Conservation (phyloP, 2,888 invertebrate species). For the Bedellia somnulentella region DNA sequence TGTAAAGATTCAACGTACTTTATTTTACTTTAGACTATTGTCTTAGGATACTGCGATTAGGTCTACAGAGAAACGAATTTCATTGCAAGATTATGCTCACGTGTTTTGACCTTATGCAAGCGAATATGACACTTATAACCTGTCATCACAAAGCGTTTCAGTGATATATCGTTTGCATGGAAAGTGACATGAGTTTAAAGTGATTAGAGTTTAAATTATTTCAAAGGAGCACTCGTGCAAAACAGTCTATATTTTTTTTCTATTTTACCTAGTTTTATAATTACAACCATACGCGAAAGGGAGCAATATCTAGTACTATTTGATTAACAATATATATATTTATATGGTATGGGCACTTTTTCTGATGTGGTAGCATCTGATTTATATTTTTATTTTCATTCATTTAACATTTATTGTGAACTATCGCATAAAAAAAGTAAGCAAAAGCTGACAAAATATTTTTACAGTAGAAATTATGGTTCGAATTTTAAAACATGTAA, state of each 20-base stretch:
- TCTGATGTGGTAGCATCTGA: too few species aligned
- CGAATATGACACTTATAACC: constrained; percentile 17
- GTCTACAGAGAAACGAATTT: constrained; percentile 11
- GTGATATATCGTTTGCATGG: constrained; percentile 17
- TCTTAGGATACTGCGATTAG: constrained; percentile 20
- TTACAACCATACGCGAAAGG: constrained; percentile 58
- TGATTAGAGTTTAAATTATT: constrained; percentile 6
- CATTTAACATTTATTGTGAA: too few species aligned
- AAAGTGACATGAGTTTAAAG: constrained; percentile 17
- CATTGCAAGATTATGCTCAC: constrained; percentile 20
- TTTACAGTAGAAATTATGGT: too few species aligned
- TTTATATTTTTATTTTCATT: too few species aligned
- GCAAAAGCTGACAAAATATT: too few species aligned
- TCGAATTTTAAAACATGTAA: too few species aligned
- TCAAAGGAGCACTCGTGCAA: constrained; percentile 44
- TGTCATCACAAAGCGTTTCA: constrained; percentile 41
- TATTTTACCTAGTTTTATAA: constrained; percentile 43
- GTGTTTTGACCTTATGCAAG: constrained; percentile 22
- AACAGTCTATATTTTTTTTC: constrained; percentile 43
- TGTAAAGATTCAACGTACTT: constrained; percentile 39
- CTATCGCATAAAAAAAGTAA: too few species aligned
- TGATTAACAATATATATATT: constrained; percentile 28
- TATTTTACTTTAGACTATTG: background rate
- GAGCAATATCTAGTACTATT: constrained; percentile 49
- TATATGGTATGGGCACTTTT: constrained; percentile 36